Evolutionary conservation across 2,888 invertebrate species (phyloP).

Genomic region (Meandrusa payeni): DNA sequence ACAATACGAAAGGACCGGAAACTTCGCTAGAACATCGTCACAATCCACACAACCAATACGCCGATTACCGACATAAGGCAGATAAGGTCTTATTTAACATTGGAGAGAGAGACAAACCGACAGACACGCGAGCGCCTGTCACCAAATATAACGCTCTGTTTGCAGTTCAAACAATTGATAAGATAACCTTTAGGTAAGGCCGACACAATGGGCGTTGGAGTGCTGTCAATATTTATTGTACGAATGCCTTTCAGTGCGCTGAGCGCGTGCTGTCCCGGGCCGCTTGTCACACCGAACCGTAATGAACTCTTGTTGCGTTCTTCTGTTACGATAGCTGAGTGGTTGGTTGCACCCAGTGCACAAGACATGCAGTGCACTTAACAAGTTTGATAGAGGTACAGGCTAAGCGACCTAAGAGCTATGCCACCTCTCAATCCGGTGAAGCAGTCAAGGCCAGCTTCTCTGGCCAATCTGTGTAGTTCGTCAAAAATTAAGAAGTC

Average conservation of each 20-base stretch:
- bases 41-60: constrained; percentile 56
- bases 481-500: no score
- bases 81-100: constrained; percentile 49
- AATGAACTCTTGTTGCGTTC: constrained; percentile 1
- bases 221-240: constrained; percentile 68
- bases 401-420: no score
- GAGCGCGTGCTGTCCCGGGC: constrained; percentile 61
- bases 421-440: no score
- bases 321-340: no score
- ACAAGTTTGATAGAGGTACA: no score
- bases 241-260: constrained; percentile 68
- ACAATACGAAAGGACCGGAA: constrained; percentile 39
- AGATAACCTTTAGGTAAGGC: constrained; percentile 74
- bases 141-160: constrained; percentile 65
- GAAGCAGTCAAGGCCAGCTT: no score
- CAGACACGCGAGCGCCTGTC: constrained; percentile 74
- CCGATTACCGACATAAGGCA: constrained; percentile 56
- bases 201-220: constrained; percentile 70
- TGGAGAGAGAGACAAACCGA: constrained; percentile 54
- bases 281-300: constrained; percentile 48
- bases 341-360: not conserved
- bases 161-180: constrained; percentile 73
- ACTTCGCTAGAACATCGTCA: constrained; percentile 57
- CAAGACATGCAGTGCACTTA: no score
- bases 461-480: no score